A percentile compares a stretch with the other conserved stretches of the same genome.
These are phyloP conservation scores for Vidua macroura DNA, from an alignment of 2,113 vertebrate genomes.

Conservation along the genomic window DNA sequence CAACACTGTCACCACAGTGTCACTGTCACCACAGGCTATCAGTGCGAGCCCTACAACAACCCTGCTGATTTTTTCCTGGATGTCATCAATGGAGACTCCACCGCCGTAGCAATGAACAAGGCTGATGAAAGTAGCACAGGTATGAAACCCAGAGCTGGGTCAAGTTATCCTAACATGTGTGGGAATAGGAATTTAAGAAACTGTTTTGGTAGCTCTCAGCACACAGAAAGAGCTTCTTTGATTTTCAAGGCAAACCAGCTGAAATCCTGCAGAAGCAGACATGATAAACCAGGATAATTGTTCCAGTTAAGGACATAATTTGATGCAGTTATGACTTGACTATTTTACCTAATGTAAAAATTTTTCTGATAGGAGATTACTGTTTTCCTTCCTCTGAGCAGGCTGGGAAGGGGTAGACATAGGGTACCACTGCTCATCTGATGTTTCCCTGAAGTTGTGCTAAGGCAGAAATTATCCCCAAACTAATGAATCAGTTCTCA, in stretches of 20 bases:
- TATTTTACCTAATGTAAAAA: background rate
- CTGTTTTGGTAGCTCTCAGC: background rate
- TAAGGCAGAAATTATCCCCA: background rate
- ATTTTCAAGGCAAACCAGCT: background rate
- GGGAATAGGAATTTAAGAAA: background rate
- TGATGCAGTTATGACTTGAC: background rate
- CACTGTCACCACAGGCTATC: constrained; percentile 75
- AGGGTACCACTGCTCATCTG: background rate
- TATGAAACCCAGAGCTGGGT: constrained; percentile 25
- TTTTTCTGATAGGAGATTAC: background rate
- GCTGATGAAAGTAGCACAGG: constrained; percentile 46
- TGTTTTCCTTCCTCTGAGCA: background rate
- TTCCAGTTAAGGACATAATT: background rate
- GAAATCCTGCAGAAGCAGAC: background rate
- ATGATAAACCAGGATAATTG: background rate
- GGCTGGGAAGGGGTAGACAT: background rate
- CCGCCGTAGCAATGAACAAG: constrained; percentile 59
- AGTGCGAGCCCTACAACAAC: constrained; percentile 91
- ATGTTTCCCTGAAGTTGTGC: background rate
- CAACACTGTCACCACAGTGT: constrained; percentile 35
- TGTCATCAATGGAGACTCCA: constrained; percentile 90
- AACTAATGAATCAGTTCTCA: background rate
- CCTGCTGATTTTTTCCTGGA: constrained; percentile 96
- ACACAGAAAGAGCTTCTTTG: background rate
- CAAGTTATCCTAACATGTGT: background rate